Conservation (phyloP, 2,888 invertebrate genomes). For the Phoronis australis region DNA sequence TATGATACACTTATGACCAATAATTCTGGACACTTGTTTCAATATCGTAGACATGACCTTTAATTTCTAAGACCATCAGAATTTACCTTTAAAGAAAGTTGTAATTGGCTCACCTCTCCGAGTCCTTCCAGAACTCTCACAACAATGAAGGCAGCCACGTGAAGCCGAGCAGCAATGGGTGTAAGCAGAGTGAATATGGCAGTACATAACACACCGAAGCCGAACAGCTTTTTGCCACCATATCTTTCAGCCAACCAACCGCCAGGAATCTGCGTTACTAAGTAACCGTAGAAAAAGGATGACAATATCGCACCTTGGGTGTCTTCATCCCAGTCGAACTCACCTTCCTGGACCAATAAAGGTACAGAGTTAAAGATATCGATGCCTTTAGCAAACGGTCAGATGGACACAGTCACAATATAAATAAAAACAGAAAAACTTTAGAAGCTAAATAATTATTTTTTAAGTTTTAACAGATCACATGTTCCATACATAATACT, state of each 20-base stretch:
- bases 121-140: slow-evolving; percentile 75
- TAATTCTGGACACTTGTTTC: too few relatives aligned
- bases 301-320: slow-evolving; percentile 43
- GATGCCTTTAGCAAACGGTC: too few relatives aligned
- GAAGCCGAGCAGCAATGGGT: slow-evolving; percentile 68
- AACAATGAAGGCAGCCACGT: slow-evolving; percentile 66
- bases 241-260: slow-evolving; percentile 67
- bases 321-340: slow-evolving; percentile 40
- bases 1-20: too few relatives aligned
- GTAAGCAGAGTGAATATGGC: slow-evolving; percentile 76
- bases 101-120: slow-evolving; percentile 73
- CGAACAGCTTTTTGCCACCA: slow-evolving; percentile 80
- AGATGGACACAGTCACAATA: too few relatives aligned
- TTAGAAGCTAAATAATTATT: too few relatives aligned
- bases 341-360: slow-evolving; percentile 30
- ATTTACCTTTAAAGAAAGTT: too few relatives aligned
- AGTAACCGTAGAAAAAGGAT: slow-evolving; percentile 51
- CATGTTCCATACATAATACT: too few relatives aligned
- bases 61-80: too few relatives aligned
- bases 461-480: too few relatives aligned
- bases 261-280: slow-evolving; percentile 46
- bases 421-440: too few relatives aligned
- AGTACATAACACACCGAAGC: slow-evolving; percentile 74
- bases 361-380: too few relatives aligned
- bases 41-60: too few relatives aligned